phyloP scores from a whole-genome alignment of 2,113 vertebrate species.

The Anser brachyrhynchus region DNA sequence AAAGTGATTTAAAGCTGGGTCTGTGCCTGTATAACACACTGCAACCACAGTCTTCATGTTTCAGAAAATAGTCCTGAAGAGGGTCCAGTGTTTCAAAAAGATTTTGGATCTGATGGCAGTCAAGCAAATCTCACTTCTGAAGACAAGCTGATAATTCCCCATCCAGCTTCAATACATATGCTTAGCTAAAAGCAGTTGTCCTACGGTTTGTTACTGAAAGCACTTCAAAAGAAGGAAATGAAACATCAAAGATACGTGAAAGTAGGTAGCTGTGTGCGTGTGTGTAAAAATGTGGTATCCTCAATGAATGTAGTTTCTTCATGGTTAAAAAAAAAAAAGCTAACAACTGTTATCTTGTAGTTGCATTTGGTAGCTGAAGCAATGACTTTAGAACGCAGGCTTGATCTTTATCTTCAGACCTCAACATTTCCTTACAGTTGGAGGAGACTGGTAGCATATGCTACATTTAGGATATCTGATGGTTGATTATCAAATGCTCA shows the following conservation, averaged over 20 bases:
- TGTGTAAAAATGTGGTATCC: background rate
- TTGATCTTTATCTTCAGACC: background rate
- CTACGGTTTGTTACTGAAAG: background rate
- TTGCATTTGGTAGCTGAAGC: background rate
- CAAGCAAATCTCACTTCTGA: background rate
- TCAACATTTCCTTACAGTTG: background rate
- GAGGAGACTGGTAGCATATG: background rate
- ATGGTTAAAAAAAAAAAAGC: too few species aligned
- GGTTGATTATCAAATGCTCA: background rate
- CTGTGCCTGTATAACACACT: background rate
- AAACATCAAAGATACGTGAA: background rate
- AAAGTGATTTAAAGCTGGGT: background rate
- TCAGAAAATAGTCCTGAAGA: background rate
- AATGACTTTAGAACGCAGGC: background rate
- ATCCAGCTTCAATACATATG: background rate
- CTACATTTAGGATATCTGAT: background rate
- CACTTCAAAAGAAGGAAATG: background rate
- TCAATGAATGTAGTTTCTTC: background rate
- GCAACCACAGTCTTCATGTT: background rate
- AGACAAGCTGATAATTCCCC: background rate
- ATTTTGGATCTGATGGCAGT: background rate
- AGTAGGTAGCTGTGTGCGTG: rapidly evolving
- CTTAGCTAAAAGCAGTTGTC: background rate
- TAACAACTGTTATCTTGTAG: background rate
- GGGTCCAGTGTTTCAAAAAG: background rate